phyloP scores from a whole-genome alignment of 2,888 invertebrate species.

The Tachystola acroxantha region DNA sequence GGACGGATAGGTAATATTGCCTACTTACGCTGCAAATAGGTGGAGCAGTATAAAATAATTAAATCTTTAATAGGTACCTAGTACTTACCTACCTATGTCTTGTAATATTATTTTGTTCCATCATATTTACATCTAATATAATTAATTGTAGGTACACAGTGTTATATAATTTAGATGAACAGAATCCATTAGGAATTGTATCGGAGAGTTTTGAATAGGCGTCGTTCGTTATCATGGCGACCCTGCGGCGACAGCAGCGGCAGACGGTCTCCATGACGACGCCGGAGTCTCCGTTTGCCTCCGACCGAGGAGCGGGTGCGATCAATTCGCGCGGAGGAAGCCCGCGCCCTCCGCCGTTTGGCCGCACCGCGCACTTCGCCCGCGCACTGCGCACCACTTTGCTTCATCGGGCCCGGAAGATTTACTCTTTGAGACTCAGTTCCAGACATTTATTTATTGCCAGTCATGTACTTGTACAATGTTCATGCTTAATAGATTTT shows the following conservation, averaged over 20 bases:
- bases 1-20: no score
- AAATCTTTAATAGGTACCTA: no score
- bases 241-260: conserved; percentile 50
- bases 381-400: conserved; percentile 24
- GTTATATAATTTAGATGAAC: no score
- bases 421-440: conserved; percentile 3
- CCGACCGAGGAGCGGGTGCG: conserved; percentile 38
- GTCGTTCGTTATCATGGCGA: conserved; percentile 39
- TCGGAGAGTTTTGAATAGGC: conserved; percentile 24
- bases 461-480: no score
- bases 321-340: conserved; percentile 63
- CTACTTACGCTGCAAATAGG: no score
- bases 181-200: conserved; percentile 13
- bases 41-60: no score
- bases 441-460: no score
- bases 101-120: no score
- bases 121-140: no score
- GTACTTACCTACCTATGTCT: no score
- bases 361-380: conserved; percentile 29
- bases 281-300: conserved; percentile 45
- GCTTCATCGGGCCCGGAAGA: conserved; percentile 14
- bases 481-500: no score
- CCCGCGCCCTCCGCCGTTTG: conserved; percentile 20
- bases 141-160: no score
- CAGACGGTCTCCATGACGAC: conserved; percentile 68